Conservation (phyloP, 1,140 invertebrate genomes). For the Dendroctonus valens region DNA sequence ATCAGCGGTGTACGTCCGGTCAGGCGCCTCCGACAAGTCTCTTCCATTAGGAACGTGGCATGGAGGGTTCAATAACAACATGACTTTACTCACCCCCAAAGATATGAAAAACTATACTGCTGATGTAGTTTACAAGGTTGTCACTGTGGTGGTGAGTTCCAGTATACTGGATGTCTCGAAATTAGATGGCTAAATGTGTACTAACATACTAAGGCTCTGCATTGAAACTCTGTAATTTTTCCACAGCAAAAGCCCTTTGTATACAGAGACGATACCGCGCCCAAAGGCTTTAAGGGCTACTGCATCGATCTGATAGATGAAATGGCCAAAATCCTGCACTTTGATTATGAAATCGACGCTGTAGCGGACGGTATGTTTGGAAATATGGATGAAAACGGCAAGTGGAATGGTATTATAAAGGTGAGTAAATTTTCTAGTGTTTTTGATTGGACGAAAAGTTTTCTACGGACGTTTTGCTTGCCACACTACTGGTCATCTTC, state of each 20-base stretch:
- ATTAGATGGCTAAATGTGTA: background rate
- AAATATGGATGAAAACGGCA: slow-evolving; percentile 77
- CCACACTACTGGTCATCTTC: background rate
- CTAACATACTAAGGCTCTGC: background rate
- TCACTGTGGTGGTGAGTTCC: slow-evolving; percentile 38
- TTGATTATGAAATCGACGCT: slow-evolving; percentile 85
- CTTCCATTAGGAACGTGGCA: slow-evolving; percentile 65
- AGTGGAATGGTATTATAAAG: slow-evolving; percentile 91
- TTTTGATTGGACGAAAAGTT: background rate
- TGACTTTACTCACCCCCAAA: slow-evolving; percentile 61
- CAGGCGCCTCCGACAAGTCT: slow-evolving; percentile 64
- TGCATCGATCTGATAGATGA: slow-evolving; percentile 90
- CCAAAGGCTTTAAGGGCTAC: slow-evolving; percentile 79
- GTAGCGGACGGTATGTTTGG: slow-evolving; percentile 80
- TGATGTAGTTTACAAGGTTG: slow-evolving; percentile 60
- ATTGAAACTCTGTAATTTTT: slow-evolving; percentile 2
- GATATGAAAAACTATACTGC: slow-evolving; percentile 74
- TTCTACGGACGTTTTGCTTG: background rate
- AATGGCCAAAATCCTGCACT: slow-evolving; percentile 77
- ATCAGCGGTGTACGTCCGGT: slow-evolving; percentile 62
- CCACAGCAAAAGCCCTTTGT: slow-evolving; percentile 85
- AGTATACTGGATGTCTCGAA: background rate
- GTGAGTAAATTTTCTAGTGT: background rate
- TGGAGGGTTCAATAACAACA: slow-evolving; percentile 62
- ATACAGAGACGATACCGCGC: slow-evolving; percentile 65